phyloP scores from a whole-genome alignment of 1,140 invertebrate species.

The Cyrtorhinus lividipennis region DNA sequence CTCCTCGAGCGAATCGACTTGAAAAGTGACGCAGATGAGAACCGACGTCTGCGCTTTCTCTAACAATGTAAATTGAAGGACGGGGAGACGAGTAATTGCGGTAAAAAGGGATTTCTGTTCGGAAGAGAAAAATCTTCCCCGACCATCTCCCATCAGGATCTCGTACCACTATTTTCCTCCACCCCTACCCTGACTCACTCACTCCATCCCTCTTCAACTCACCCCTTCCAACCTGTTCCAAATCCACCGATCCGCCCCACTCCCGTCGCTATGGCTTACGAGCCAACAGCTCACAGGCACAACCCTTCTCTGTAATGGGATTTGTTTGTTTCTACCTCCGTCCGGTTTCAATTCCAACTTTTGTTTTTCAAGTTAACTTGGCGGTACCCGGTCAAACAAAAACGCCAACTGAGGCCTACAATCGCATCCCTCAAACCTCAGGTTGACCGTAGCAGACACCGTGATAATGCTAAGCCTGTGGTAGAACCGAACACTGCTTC shows the following conservation, averaged over 20 bases:
- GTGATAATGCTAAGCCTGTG: no score
- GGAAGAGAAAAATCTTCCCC: background rate
- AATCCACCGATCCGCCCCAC: background rate
- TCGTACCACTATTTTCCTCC: no score
- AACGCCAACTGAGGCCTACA: no score
- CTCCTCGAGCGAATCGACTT: background rate
- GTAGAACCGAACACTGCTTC: no score
- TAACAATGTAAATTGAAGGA: constrained; percentile 2
- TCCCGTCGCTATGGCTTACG: no score
- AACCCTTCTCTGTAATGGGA: background rate
- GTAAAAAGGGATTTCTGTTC: constrained; percentile 1
- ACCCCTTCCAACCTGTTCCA: background rate
- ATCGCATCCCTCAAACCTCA: no score
- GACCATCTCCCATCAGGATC: background rate
- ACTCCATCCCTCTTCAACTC: background rate
- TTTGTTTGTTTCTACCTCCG: background rate
- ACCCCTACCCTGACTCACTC: background rate
- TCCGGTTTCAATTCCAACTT: background rate
- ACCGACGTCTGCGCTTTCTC: constrained; percentile 9
- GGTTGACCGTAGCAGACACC: no score
- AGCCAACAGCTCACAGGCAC: background rate
- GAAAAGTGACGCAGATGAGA: constrained; percentile 6
- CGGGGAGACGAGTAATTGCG: background rate
- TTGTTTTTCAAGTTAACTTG: background rate
- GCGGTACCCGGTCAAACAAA: background rate